Conservation (phyloP, 2,797 vertebrate species). For the Poeciliopsis presidionis region DNA sequence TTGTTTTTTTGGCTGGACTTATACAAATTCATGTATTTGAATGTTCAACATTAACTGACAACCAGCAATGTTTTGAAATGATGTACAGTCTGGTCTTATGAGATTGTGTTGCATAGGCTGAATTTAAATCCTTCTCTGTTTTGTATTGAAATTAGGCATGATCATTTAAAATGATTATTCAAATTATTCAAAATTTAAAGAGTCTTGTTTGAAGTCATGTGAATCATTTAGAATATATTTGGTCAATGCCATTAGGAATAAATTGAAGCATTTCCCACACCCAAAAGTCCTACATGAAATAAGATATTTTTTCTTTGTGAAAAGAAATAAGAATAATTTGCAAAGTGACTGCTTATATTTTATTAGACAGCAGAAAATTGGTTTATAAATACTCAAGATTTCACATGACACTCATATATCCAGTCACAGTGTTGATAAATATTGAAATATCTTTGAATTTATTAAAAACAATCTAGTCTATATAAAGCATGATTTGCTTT, state of each 20-base stretch:
- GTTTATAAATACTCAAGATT: neutral
- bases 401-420: no score
- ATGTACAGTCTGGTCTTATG: neutral
- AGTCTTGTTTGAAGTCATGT: neutral
- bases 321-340: neutral
- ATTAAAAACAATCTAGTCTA: neutral
- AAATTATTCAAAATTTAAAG: neutral
- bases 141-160: neutral
- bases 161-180: neutral
- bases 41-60: neutral
- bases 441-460: neutral
- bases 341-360: neutral
- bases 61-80: neutral
- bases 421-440: neutral
- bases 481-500: slow-evolving; percentile 5
- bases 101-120: neutral
- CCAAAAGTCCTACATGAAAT: neutral
- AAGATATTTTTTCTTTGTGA: neutral
- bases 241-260: neutral
- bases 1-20: neutral
- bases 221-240: neutral
- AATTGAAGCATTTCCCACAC: neutral
- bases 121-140: neutral
- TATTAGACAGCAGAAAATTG: neutral
- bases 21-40: neutral